A percentile compares a stretch with the other conserved stretches of the same genome.
These are phyloP conservation scores for Elysia chlorotica DNA, from an alignment of 1,140 invertebrate species.

Conservation along the genomic window DNA sequence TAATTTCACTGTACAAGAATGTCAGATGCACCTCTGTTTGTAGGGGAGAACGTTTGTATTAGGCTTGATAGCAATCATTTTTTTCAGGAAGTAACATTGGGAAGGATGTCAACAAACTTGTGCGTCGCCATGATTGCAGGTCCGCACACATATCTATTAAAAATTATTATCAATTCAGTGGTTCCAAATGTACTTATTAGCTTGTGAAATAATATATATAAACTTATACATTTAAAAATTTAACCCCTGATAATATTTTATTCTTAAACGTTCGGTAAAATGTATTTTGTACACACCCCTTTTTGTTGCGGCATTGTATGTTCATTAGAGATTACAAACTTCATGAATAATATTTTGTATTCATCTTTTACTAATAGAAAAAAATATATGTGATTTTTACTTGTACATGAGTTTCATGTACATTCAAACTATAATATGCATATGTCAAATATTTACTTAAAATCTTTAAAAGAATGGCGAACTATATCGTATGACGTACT, in stretches of 20 bases:
- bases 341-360: not conserved
- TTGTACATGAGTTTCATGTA: too few relatives aligned
- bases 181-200: not conserved
- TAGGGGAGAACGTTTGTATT: not conserved
- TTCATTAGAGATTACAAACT: too few relatives aligned
- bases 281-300: too few relatives aligned
- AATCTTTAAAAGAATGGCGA: too few relatives aligned
- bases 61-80: not conserved
- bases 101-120: constrained; percentile 23
- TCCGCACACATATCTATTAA: constrained; percentile 1
- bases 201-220: not conserved
- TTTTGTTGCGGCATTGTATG: too few relatives aligned
- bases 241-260: not conserved
- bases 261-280: too few relatives aligned
- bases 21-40: not conserved
- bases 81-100: not conserved
- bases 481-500: too few relatives aligned
- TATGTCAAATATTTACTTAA: too few relatives aligned
- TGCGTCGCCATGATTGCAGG: constrained; percentile 17
- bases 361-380: too few relatives aligned
- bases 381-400: too few relatives aligned
- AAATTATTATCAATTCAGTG: not conserved
- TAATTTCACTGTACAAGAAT: not conserved
- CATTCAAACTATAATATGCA: too few relatives aligned
- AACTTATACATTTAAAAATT: not conserved